Base-by-base conservation (phyloP, 2,888 invertebrate genomes). In the Epinotia demarniana region DNA sequence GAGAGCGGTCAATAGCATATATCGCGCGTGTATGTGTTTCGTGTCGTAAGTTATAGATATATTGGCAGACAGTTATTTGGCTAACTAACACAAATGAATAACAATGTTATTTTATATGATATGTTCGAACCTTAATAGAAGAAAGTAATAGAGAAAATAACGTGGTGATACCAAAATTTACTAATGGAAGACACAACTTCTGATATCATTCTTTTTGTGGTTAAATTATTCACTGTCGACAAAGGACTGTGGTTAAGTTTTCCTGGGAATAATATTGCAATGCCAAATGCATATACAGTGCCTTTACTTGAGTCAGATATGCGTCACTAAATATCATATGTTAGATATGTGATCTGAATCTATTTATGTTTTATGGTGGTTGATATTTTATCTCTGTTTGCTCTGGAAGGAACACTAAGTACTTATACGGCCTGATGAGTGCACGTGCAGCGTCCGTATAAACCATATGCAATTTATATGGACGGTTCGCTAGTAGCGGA, bases 161-260 rank as follows among this genome's bases (percentile, higher is more conserved):
- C 39, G 9, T 39, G 39, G 39, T 39, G 0, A 33, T 49, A 16
- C 16, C 16, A 6, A 16, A 16, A 49, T 49, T 16, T 16, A 49
- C 5, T 49, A 16, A 9, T 39, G 5, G 49, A 16, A 6, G 16
- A 49, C 16, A 3, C 49, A 16, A 49, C 5, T 49, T 49, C 46
- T 49, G 46, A 49, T 49, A 49, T 11, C 9, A 18, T 62, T 62
- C 5, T 18, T 39, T 62, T 62, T 62, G 62, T 43, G 62, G 62
- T 39, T 13, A 62, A 62, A 39, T 62, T 62, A 33, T 61, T 61
- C 27, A 33, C n/a, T n/a, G 60, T 23, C 9, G 3, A 33, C 60
- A 61, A 61, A 61, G 60, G 13, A 27, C 60, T 18, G 39, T 57
- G 57, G n/a, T 18, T 19, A 5, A 9, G 18, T 57, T 57, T 27